Evolutionary conservation across 64 coral and sea anemone species (phyloP).

Genomic region (Acropora yongei): DNA sequence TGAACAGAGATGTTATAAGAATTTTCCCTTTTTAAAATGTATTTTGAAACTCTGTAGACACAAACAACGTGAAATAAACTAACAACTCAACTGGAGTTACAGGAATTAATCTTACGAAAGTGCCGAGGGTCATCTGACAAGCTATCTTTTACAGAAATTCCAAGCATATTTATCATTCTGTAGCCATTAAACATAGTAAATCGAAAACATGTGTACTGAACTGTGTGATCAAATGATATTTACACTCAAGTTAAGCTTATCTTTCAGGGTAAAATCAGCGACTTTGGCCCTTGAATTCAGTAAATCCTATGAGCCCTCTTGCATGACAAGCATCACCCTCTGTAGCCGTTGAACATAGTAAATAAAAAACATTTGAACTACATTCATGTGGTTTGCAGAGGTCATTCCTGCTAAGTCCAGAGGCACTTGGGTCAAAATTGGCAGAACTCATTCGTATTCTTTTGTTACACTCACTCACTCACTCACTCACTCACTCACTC

Average conservation of each 20-base stretch:
- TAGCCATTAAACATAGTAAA: background rate
- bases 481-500: background rate
- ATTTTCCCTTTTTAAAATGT: background rate
- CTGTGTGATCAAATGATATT: background rate
- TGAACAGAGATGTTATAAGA: background rate
- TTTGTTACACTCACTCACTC: background rate
- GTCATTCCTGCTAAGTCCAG: background rate
- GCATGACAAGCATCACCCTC: background rate
- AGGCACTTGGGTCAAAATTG: background rate
- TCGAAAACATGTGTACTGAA: background rate
- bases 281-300: background rate
- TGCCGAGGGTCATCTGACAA: too few species aligned
- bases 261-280: background rate
- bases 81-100: too few species aligned
- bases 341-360: background rate
- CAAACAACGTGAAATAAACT: too few species aligned
- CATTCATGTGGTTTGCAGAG: background rate
- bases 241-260: background rate
- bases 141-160: too few species aligned
- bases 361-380: background rate
- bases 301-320: background rate
- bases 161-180: too few species aligned
- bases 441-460: constrained; percentile 5
- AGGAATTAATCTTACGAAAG: too few species aligned
- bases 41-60: too few species aligned